phyloP scores from a whole-genome alignment of 2,113 vertebrate genomes.

The Serranochromis macrocephalus region DNA sequence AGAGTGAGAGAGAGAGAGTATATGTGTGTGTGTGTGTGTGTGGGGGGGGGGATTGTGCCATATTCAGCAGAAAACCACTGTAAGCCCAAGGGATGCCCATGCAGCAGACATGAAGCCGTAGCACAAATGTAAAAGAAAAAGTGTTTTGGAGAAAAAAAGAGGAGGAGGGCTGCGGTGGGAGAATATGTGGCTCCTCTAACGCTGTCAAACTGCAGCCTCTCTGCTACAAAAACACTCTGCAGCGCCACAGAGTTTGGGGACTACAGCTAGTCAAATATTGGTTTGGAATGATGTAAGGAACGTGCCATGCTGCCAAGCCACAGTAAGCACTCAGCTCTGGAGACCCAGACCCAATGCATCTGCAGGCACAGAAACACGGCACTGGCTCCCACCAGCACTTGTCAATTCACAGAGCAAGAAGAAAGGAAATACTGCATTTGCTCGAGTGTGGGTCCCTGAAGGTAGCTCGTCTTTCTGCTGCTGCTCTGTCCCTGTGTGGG shows the following conservation, averaged over 20 bases:
- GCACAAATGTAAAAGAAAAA: neutral
- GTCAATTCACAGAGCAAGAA: neutral
- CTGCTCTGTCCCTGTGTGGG: neutral
- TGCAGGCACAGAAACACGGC: slow-evolving; percentile 18
- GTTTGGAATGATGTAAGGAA: slow-evolving; percentile 49
- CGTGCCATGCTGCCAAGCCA: slow-evolving; percentile 9
- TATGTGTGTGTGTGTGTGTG: neutral
- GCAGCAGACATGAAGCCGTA: slow-evolving; percentile 23
- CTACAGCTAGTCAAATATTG: slow-evolving; percentile 55
- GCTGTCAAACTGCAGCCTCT: slow-evolving; percentile 38
- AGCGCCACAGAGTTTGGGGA: slow-evolving; percentile 38
- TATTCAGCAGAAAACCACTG: slow-evolving; percentile 34
- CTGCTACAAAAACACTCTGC: neutral
- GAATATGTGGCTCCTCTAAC: slow-evolving; percentile 3
- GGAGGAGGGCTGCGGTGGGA: neutral
- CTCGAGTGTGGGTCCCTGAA: slow-evolving; percentile 33
- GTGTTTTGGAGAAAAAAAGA: neutral
- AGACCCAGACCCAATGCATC: slow-evolving; percentile 9
- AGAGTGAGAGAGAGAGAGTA: neutral
- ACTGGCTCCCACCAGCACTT: slow-evolving; percentile 11
- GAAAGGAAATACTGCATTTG: slow-evolving; percentile 19
- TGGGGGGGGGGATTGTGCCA: neutral
- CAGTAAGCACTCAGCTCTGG: slow-evolving; percentile 9
- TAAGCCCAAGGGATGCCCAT: neutral
- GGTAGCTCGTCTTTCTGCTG: slow-evolving; percentile 28